phyloP scores from a whole-genome alignment of 2,113 vertebrate species.

The Protobothrops mucrosquamatus region DNA sequence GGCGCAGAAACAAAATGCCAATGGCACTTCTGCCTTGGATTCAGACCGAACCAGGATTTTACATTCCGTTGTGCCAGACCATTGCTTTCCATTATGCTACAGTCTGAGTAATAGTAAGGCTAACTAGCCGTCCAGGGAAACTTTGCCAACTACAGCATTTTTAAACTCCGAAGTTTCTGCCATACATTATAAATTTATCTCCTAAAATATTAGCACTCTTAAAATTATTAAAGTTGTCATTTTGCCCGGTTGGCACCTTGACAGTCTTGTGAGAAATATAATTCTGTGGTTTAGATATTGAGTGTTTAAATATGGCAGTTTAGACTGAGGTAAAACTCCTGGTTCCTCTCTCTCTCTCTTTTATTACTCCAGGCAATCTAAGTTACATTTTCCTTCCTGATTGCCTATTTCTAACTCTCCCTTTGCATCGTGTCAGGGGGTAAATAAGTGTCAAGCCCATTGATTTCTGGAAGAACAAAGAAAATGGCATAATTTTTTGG shows the following conservation, averaged over 20 bases:
- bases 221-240: not conserved
- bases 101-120: not conserved
- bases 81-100: not conserved
- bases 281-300: not conserved
- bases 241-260: not conserved
- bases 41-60: conserved; percentile 3
- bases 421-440: not conserved
- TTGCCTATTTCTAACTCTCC: not conserved
- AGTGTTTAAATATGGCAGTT: not conserved
- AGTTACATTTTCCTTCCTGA: not conserved
- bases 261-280: not conserved
- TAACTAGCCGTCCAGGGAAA: not conserved
- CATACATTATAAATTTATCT: not conserved
- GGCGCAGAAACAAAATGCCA: conserved; percentile 22
- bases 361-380: not conserved
- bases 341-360: not conserved
- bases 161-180: not conserved
- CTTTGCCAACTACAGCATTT: not conserved
- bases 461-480: not conserved
- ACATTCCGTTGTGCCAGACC: not conserved
- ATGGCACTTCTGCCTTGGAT: not conserved
- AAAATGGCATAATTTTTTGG: not conserved
- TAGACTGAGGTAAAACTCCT: not conserved
- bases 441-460: not conserved
- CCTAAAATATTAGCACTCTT: not conserved